These are phyloP conservation scores for Zaprionus africanus DNA, from an alignment of 1,140 invertebrate species.

Conservation along the genomic window DNA sequence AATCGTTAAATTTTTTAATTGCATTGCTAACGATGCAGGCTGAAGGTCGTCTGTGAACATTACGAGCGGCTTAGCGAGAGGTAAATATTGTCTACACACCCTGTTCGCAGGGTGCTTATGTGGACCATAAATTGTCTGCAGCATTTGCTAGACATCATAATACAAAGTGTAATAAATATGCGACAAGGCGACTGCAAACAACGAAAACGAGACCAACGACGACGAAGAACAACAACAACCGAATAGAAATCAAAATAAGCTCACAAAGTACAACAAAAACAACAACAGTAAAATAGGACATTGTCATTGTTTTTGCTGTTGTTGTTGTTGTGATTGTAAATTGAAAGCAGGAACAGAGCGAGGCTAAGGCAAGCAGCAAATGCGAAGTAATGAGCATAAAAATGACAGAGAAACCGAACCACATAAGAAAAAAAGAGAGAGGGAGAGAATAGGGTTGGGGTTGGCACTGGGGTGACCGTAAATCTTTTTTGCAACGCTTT, in stretches of 20 bases:
- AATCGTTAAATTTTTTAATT: neutral
- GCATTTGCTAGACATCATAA: constrained; percentile 72
- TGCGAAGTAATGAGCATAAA: constrained; percentile 78
- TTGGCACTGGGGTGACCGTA: constrained; percentile 49
- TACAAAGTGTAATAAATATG: constrained; percentile 75
- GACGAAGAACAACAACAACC: constrained; percentile 29
- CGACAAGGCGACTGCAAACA: constrained; percentile 47
- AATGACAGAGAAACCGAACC: constrained; percentile 56
- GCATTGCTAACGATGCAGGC: constrained; percentile 7
- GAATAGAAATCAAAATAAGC: constrained; percentile 74
- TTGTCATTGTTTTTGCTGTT: constrained; percentile 27
- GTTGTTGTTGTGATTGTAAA: constrained; percentile 44
- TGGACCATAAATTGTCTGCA: constrained; percentile 71
- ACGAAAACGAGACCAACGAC: constrained; percentile 16
- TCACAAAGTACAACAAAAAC: constrained; percentile 21
- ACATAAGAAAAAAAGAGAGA: neutral
- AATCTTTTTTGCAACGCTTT: constrained; percentile 78
- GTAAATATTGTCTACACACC: constrained; percentile 42
- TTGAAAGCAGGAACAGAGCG: constrained; percentile 12
- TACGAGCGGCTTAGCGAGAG: constrained; percentile 25
- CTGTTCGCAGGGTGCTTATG: constrained; percentile 16
- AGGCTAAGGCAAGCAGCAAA: constrained; percentile 45
- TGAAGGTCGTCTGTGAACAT: constrained; percentile 31
- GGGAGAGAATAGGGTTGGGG: neutral
- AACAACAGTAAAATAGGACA: constrained; percentile 14